A percentile compares a stretch with the other conserved stretches of the same genome.
Evolutionary conservation across 2,888 invertebrate species (phyloP).

Genomic region (Himalopsyche tibetana): DNA sequence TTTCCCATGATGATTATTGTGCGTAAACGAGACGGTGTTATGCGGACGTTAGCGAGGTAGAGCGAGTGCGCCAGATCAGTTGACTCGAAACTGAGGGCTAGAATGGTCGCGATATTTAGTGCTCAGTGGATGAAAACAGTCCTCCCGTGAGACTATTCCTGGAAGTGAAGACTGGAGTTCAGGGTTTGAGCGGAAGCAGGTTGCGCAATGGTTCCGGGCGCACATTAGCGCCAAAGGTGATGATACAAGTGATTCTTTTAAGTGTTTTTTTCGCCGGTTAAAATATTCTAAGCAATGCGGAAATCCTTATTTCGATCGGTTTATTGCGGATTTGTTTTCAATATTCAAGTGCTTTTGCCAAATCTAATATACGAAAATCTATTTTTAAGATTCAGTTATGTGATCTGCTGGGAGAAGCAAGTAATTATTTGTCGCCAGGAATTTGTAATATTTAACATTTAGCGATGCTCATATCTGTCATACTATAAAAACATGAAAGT

Average conservation of each 20-base stretch:
- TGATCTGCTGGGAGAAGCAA: not conserved
- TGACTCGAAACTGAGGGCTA: conserved; percentile 60
- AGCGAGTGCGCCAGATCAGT: conserved; percentile 73
- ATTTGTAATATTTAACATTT: too few relatives aligned
- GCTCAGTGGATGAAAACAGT: conserved; percentile 45
- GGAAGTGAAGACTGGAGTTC: not conserved
- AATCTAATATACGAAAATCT: not conserved
- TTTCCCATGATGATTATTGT: conserved; percentile 65
- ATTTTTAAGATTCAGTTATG: not conserved
- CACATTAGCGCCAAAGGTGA: conserved; percentile 27
- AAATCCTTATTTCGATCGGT: conserved; percentile 38
- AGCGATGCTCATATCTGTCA: too few relatives aligned
- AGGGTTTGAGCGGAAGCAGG: conserved; percentile 22
- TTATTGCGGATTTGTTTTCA: conserved; percentile 38
- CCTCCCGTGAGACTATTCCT: not conserved
- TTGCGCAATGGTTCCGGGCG: conserved; percentile 1
- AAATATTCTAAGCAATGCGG: conserved; percentile 17
- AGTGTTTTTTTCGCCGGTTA: conserved; percentile 4
- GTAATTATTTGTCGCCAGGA: too few relatives aligned
- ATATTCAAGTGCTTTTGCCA: conserved; percentile 6
- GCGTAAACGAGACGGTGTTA: conserved; percentile 65
- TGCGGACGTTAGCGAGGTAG: conserved; percentile 51
- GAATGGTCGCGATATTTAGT: conserved; percentile 62
- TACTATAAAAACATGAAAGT: too few relatives aligned
- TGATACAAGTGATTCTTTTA: conserved; percentile 6